Conservation (phyloP, 2,113 vertebrate species). For the Trichomycterus rosablanca region DNA sequence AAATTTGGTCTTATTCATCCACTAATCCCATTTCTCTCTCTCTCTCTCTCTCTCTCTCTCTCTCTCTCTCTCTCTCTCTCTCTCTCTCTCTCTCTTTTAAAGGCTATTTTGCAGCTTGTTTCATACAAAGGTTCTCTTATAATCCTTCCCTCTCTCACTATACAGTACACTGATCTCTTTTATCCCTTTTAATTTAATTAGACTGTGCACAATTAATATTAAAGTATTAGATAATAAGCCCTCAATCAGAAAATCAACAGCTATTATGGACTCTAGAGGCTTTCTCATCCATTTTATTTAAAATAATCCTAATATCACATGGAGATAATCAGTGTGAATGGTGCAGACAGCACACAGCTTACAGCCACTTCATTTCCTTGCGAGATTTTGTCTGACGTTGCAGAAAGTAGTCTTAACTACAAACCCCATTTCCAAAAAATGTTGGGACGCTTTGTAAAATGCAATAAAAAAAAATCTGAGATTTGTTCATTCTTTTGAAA, state of each 20-base stretch:
- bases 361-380: too few species aligned
- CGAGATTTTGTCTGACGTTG: too few species aligned
- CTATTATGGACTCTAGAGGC: conserved; percentile 38
- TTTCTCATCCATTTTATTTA: neutral
- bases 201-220: conserved; percentile 65
- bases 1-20: conserved; percentile 31
- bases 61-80: too few species aligned
- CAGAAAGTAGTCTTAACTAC: too few species aligned
- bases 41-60: conserved; percentile 19
- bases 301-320: neutral
- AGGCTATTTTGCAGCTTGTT: conserved; percentile 29
- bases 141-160: conserved; percentile 34
- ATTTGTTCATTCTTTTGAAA: too few species aligned
- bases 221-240: conserved; percentile 61
- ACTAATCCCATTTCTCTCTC: conserved; percentile 41
- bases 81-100: too few species aligned
- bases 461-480: too few species aligned
- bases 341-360: too few species aligned
- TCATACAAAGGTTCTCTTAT: conserved; percentile 24
- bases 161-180: conserved; percentile 3
- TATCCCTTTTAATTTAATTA: conserved; percentile 68
- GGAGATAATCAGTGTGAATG: too few species aligned
- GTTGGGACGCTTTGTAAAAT: too few species aligned
- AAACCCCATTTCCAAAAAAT: too few species aligned
- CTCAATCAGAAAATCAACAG: conserved; percentile 47